Evolutionary conservation across 2,888 invertebrate genomes (phyloP).

Genomic region (Lycocerus yunnanus): DNA sequence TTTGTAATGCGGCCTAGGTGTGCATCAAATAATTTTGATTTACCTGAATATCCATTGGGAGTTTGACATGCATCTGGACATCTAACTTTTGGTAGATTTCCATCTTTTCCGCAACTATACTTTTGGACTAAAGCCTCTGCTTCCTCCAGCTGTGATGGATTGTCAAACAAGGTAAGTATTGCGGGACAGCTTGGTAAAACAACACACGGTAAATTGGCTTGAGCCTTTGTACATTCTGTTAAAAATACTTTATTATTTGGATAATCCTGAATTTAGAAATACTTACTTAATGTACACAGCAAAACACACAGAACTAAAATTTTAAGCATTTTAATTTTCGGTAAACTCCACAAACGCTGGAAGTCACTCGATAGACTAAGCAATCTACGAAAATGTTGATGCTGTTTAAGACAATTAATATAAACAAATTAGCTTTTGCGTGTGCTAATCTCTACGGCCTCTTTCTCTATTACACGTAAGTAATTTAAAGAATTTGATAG

Average conservation of each 20-base stretch:
- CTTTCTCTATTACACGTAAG: too few species aligned
- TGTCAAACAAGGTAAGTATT: too few species aligned
- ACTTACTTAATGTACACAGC: neutral
- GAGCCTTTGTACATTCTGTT: too few species aligned
- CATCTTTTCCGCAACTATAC: conserved; percentile 61
- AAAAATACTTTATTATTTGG: neutral
- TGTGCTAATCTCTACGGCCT: too few species aligned
- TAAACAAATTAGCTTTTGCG: too few species aligned
- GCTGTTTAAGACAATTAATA: neutral
- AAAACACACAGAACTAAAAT: neutral
- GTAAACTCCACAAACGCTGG: neutral
- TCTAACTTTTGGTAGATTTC: conserved; percentile 57
- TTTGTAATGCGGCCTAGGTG: neutral
- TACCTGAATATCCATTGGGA: conserved; percentile 38
- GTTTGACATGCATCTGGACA: conserved; percentile 46
- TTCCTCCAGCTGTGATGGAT: too few species aligned
- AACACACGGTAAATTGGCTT: too few species aligned
- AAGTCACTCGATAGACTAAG: neutral
- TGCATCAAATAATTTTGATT: neutral
- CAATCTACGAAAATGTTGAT: neutral
- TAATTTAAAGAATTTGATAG: too few species aligned
- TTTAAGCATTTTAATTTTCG: neutral
- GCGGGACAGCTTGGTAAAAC: conserved; percentile 55
- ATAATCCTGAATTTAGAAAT: neutral
- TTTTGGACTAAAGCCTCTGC: too few species aligned